phyloP scores from a whole-genome alignment of 2,797 vertebrate species.

The Enteromius thamalakanensis region DNA sequence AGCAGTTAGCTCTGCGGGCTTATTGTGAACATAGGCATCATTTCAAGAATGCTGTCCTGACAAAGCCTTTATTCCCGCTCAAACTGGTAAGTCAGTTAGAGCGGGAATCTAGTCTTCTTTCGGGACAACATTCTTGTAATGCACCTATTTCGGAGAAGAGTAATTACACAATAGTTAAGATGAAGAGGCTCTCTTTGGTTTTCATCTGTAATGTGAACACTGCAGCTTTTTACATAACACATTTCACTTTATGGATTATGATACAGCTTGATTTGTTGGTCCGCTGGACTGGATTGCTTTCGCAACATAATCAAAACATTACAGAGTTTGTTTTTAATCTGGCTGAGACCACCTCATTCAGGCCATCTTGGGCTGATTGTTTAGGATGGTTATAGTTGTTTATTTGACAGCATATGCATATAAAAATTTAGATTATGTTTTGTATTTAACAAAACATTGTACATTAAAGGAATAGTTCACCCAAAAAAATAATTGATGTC shows the following conservation, averaged over 20 bases:
- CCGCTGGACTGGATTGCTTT: not conserved
- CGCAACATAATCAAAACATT: not conserved
- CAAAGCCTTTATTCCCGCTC: not conserved
- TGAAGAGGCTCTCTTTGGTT: not conserved
- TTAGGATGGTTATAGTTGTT: not conserved
- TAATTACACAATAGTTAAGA: conserved; percentile 3
- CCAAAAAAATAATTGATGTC: no score
- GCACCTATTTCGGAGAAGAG: not conserved
- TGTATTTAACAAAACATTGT: not conserved
- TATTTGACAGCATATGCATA: not conserved
- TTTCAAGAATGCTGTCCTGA: not conserved
- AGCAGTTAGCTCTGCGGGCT: not conserved
- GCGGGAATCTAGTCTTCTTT: not conserved
- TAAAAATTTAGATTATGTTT: not conserved
- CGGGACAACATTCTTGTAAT: not conserved
- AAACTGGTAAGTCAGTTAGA: not conserved
- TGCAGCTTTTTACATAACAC: not conserved
- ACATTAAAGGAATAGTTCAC: not conserved
- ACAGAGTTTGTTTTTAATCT: not conserved
- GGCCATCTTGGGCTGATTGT: not conserved
- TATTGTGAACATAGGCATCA: not conserved
- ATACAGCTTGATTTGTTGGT: conserved; percentile 2
- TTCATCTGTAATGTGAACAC: not conserved
- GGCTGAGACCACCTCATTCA: not conserved
- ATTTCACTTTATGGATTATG: not conserved